Base-by-base conservation (phyloP, 1,140 invertebrate genomes). In the Mizuhopecten yessoensis region DNA sequence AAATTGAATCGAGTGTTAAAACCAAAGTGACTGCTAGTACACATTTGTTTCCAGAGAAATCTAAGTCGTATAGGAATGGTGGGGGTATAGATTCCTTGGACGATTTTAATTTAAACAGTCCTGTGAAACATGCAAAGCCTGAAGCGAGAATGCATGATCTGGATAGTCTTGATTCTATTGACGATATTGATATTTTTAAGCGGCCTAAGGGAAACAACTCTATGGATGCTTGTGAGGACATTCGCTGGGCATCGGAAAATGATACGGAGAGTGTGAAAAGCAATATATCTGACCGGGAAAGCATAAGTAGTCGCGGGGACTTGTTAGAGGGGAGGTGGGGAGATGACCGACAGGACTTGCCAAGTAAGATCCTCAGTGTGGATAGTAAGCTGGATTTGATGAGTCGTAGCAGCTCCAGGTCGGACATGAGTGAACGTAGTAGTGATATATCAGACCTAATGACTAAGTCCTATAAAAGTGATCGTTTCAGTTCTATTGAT, bases 391-490 rank as follows among this genome's bases (percentile, higher is more conserved):
- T 75, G 86, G 86, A 57, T 75, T 33, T 57, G n/a, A 90, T 91
- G n/a, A 95, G 94, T 92, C 75, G 93, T 23, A 92, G 93, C 88
- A 94, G 94, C 91, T 94, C 94, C 11, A 91, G 91, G 87, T 95
- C 94, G 10, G 94, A 94, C 75, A 75, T 94, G 0, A 94, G 94
- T 91, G 94, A 95, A 34, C 89, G 87, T 11, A 36, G 86, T 42
- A 92, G 90, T 92, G 92, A 93, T 88, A 86, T 91, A 9, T 93
- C 91, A 0, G 93, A 93, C 15, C 34, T 93, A 17, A 92, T 92
- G n/a, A 88, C 88, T 23, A 93, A 93, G 36, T 57, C 90, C 34
- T 89, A 92, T 36, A 92, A 75, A 75, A 87, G 17, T 34, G 45
- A 49, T 49, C 45, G 45, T 75, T 75, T 75, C 57, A 75, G 57